Conservation (phyloP, 2,113 vertebrate genomes). For the Aptenodytes forsteri region DNA sequence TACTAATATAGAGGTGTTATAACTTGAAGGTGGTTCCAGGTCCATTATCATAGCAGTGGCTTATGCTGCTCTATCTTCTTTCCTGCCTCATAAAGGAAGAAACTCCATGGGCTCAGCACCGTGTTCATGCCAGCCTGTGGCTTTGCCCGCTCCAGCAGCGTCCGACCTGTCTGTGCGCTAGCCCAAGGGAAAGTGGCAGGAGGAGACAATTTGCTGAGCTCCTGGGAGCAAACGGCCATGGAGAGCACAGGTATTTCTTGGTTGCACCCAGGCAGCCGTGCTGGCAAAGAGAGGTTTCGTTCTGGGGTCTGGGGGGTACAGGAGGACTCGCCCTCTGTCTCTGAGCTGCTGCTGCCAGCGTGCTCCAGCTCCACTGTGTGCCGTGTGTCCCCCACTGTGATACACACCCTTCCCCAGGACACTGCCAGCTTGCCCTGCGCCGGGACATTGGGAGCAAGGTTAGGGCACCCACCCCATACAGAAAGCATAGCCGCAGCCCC, state of each 20-base stretch:
- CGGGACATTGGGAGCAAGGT: too few species aligned
- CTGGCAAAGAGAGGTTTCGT: neutral
- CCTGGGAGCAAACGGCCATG: neutral
- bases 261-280: neutral
- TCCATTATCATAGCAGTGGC: neutral
- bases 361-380: neutral
- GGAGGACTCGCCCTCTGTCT: neutral
- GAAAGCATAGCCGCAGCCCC: neutral
- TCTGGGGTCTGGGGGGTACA: neutral
- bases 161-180: neutral
- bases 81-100: too few species aligned
- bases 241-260: neutral
- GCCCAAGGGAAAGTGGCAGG: too few species aligned
- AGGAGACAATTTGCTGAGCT: neutral
- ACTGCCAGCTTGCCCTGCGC: too few species aligned
- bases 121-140: neutral
- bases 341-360: neutral
- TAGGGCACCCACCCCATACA: neutral
- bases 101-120: neutral
- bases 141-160: neutral
- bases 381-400: neutral
- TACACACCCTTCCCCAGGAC: neutral
- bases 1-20: neutral
- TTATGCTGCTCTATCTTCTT: neutral
- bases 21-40: neutral